Evolutionary conservation across 1,140 invertebrate species (phyloP), one percentile per base, ranked within the genome.

Genomic region (Stratiolaelaps scimitus): DNA sequence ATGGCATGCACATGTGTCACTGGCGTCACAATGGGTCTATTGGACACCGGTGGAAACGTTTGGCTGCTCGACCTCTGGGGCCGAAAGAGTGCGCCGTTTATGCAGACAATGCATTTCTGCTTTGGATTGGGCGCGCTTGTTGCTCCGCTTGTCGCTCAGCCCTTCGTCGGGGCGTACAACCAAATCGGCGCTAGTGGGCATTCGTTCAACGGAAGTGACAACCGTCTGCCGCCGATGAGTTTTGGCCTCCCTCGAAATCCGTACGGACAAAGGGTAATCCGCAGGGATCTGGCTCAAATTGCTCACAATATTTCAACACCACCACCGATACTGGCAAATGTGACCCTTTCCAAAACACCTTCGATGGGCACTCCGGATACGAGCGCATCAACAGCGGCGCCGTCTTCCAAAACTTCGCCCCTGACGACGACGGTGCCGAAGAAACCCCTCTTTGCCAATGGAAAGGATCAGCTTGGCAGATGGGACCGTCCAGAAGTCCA

Each of bases 81-180:
- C 10, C 73, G 74, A 48, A 73, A 76, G 47, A 78, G 77, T 70
- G 75, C 74, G 2, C 79, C 79, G 4, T 80, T 77, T 67, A 76
- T 81, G 68, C 80, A 81, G 70, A 72, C 77, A 4, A 66, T 81
- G 30, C 80, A 81, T 68, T 81, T 81, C 71, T 75, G 75, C 23
- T 81, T 80, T 74, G 79, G 77, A 20, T 67, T 81, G 40, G 80
- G 80, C 30, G 77, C 78, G 1, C 79, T 79, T 67, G 69, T 81
- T 43, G 78, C 79, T 17, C 80, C 80, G 15, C 72, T 81, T 2
- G 67, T 81, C 23, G 76, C 77, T 7, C 74, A 75, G 23, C 76
- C 77, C 0, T 81, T 80, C 67, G 71, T 80, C 15, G 72, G 69
- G 23, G 45, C 20, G 28, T 34, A 67, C n/a, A 67, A 40, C n/a